Evolutionary conservation across 2,797 vertebrate species (phyloP).

Genomic region (Falco novaeseelandiae): DNA sequence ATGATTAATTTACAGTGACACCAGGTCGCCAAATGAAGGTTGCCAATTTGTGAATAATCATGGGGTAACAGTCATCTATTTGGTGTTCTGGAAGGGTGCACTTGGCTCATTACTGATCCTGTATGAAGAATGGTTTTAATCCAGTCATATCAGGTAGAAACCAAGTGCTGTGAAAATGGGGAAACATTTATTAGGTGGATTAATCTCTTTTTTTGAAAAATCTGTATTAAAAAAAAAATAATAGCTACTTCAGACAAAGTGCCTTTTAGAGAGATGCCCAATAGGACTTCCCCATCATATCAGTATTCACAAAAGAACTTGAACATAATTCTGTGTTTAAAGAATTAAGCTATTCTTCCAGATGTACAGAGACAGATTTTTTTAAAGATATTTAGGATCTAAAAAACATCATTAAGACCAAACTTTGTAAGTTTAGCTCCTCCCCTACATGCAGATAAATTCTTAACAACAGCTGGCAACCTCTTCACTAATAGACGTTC

Average conservation of each 20-base stretch:
- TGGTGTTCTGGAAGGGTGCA: slow-evolving; percentile 36
- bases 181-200: background rate
- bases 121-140: background rate
- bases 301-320: background rate
- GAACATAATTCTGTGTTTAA: background rate
- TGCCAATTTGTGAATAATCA: slow-evolving; percentile 2
- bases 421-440: background rate
- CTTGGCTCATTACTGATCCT: background rate
- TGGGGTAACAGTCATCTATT: slow-evolving; percentile 30
- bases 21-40: slow-evolving; percentile 10
- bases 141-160: background rate
- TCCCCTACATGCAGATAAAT: background rate
- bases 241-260: background rate
- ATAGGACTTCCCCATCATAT: background rate
- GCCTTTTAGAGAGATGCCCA: background rate
- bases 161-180: background rate
- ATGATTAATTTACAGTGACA: slow-evolving; percentile 63
- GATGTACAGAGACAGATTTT: background rate
- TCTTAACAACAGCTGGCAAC: background rate
- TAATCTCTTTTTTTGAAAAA: background rate
- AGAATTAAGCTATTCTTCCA: background rate
- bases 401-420: background rate
- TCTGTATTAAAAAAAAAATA: background rate
- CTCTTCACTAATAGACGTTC: background rate
- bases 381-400: background rate